Evolutionary conservation across 1,140 invertebrate species (phyloP), one percentile per base, ranked within the genome.

Genomic region (Tribolium madens): DNA sequence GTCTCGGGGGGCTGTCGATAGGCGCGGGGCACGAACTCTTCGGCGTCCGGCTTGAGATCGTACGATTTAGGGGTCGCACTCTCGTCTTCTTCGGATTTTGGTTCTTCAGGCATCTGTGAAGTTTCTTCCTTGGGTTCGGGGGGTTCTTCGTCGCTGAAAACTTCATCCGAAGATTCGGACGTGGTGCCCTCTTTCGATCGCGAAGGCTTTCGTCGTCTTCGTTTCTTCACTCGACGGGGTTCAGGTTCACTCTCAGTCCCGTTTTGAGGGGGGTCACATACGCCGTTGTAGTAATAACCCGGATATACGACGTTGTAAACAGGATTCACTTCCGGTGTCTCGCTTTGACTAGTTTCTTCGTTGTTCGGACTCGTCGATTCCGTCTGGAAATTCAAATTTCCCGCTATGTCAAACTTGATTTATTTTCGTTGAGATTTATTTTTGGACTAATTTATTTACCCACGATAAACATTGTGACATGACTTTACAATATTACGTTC

Each of bases 341-440:
- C 79, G 5, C 81, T 80, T 72, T 84, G 83, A 77, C 81, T 84
- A 46, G 79, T 76, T 79, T 85, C 83, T 76, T 86, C 85, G 68
- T 84, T 86, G 69, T 84, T 80, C 9, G 84, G 84, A 77, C 84
- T 85, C 17, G 81, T 82, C 5, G 85, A 85, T 76, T 86, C 85
- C 26, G 83, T 83, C 84, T 85, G 77, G 6, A 83, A 81, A 18
- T 75, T 52, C 18, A 33, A 42, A 42, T 42, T 42, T 42, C 36
- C 7, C 36, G 36, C 68, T 26, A 3, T 69, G 21, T 33, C n/a
- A 15, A 14, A 42, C n/a, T 14, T n/a, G 2, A 31, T n/a, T n/a
- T n/a, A n/a, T n/a, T n/a, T n/a, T n/a, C n/a, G n/a, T n/a, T n/a
- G n/a, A n/a, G n/a, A n/a, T n/a, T n/a, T n/a, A n/a, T n/a, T n/a